Evolutionary conservation across 2,888 invertebrate genomes (phyloP).

Genomic region (Epsilonema sp.): DNA sequence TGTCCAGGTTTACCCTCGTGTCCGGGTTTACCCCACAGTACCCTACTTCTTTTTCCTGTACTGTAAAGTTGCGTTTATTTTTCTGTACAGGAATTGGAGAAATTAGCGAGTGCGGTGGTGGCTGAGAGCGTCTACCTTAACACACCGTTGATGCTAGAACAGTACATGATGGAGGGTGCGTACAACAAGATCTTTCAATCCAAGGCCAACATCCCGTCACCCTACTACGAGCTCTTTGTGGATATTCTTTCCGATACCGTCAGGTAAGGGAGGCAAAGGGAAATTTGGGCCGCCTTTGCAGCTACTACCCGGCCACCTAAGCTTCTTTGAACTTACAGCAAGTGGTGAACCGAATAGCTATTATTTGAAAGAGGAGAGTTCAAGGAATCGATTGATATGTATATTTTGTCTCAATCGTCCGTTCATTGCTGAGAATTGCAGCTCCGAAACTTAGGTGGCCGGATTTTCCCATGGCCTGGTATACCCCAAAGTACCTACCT

Average conservation of each 20-base stretch:
- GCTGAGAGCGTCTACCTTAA: conserved; percentile 78
- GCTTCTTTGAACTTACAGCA: too few relatives aligned
- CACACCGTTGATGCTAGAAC: conserved; percentile 83
- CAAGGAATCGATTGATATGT: too few relatives aligned
- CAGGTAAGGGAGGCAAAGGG: conserved; percentile 34
- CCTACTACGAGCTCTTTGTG: conserved; percentile 86
- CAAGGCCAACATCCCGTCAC: conserved; percentile 84
- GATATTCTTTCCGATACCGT: conserved; percentile 85
- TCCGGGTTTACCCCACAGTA: too few relatives aligned
- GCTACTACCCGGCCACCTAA: not conserved
- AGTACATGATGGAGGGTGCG: conserved; percentile 96
- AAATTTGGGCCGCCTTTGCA: not conserved
- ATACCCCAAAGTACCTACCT: too few relatives aligned
- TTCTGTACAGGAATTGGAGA: conserved; percentile 51
- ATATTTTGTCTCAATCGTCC: too few relatives aligned
- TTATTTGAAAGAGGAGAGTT: too few relatives aligned
- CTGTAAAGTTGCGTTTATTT: too few relatives aligned
- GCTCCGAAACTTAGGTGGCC: too few relatives aligned
- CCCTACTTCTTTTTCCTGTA: conserved; percentile 15
- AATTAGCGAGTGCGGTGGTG: conserved; percentile 70
- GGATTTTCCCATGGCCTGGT: too few relatives aligned
- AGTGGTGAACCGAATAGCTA: not conserved
- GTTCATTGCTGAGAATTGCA: too few relatives aligned
- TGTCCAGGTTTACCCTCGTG: too few relatives aligned
- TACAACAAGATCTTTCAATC: conserved; percentile 88